These are phyloP conservation scores for Antennarius striatus DNA, from an alignment of 2,113 vertebrate species.

Conservation along the genomic window DNA sequence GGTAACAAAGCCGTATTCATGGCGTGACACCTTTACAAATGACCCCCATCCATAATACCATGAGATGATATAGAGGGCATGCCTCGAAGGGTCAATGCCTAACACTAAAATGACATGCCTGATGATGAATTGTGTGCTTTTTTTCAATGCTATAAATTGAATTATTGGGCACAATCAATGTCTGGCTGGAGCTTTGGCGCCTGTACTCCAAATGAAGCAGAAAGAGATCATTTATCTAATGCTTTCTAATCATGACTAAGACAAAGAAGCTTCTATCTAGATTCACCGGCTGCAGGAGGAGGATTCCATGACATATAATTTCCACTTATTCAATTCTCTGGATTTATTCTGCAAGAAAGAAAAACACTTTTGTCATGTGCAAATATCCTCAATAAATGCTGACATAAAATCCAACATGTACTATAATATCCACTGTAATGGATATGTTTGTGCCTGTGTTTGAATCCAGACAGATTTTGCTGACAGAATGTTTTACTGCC, in stretches of 20 bases:
- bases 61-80: constrained; percentile 48
- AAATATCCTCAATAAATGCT: too few relatives aligned
- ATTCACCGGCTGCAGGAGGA: neutral
- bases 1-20: constrained; percentile 53
- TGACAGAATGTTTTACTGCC: neutral
- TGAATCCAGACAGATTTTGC: too few relatives aligned
- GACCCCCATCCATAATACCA: constrained; percentile 64
- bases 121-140: constrained; percentile 47
- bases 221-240: constrained; percentile 41
- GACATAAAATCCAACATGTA: too few relatives aligned
- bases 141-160: constrained; percentile 57
- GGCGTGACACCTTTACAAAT: constrained; percentile 62
- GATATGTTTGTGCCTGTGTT: too few relatives aligned
- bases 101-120: constrained; percentile 47
- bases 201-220: constrained; percentile 36
- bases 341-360: neutral
- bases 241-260: constrained; percentile 18
- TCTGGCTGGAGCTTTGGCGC: constrained; percentile 19
- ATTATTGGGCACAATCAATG: constrained; percentile 68
- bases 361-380: neutral
- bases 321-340: neutral
- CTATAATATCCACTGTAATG: too few relatives aligned
- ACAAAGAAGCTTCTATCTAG: constrained; percentile 1
- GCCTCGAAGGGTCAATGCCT: constrained; percentile 49
- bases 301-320: constrained; percentile 9